phyloP scores from a whole-genome alignment of 2,113 vertebrate species.

The Lates calcarifer region DNA sequence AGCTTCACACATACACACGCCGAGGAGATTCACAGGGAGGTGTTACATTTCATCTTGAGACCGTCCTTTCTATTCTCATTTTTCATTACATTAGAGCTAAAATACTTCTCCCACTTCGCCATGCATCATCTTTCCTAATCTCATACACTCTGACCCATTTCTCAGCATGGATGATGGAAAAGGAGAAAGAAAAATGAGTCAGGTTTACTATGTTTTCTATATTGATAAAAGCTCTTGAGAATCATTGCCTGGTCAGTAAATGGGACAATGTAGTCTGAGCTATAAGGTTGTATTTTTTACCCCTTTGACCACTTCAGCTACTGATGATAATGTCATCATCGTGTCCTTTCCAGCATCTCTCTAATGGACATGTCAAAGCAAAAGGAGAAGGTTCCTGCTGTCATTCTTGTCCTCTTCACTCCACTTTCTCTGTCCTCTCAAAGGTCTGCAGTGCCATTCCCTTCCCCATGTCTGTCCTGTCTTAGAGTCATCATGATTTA shows the following conservation, averaged over 20 bases:
- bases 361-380: conserved; percentile 47
- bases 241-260: neutral
- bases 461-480: neutral
- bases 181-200: conserved; percentile 19
- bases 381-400: conserved; percentile 38
- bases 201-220: neutral
- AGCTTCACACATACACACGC: neutral
- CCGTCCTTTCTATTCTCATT: conserved; percentile 51
- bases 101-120: conserved; percentile 41
- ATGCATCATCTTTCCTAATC: conserved; percentile 65
- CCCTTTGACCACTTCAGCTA: conserved; percentile 2
- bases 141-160: conserved; percentile 65
- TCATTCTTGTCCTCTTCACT: conserved; percentile 32
- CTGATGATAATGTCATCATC: conserved; percentile 18
- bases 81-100: conserved; percentile 68
- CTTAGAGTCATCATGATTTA: neutral
- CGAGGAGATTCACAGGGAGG: conserved; percentile 28
- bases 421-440: conserved; percentile 2
- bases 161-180: conserved; percentile 14
- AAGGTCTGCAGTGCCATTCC: conserved; percentile 9
- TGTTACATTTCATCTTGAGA: conserved; percentile 63
- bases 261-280: neutral
- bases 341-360: conserved; percentile 15
- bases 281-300: neutral
- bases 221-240: conserved; percentile 37